Base-by-base conservation (phyloP, 2,888 invertebrate genomes). In the Agrochola circellaris region DNA sequence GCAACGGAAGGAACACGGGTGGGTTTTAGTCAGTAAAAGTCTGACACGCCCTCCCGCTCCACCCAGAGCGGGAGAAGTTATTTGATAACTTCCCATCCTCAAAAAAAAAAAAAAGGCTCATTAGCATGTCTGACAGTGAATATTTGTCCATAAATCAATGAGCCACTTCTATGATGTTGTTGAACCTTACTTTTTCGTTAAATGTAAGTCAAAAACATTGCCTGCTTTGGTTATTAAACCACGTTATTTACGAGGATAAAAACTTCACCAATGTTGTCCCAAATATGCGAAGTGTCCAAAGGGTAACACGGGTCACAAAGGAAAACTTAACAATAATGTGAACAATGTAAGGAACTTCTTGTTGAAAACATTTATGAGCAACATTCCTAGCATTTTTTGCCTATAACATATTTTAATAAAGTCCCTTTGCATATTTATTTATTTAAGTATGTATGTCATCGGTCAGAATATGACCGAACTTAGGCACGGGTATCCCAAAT, bases 241-340 rank as follows among this genome's bases (percentile, higher is more conserved):
- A 56, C 13, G 45, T 68, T 64, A 67, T 76, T 61, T 30, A 77
- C 30, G 20, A 65, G 56, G 42, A 15, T 45, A 15, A 69, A 61
- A 68, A 71, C 66, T 71, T 77, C 23, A 65, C 42, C 23, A 70
- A 69, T 75, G 64, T 77, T 73, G 62, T 11, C 26, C 30, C 38
- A 77, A 73, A 75, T 70, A 85, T 74, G 61, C 42, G 48, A 38
- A 38, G 26, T 81, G 62, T 80, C 67, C 64, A 77, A 26, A 67
- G 11, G 23, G 75, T 83, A 71, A 77, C 56, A 68, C 66, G 73
- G 81, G 75, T 71, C 48, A 66, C 71, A 83, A 80, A 82, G 81
- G 61, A 73, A 69, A 82, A 75, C 65, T 78, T 80, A 38, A 69
- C 34, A 82, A 77, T 69, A 65, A 86, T 76, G 76, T 73, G 38